Evolutionary conservation across 2,797 vertebrate genomes (phyloP).

Genomic region (Lepus townsendii): DNA sequence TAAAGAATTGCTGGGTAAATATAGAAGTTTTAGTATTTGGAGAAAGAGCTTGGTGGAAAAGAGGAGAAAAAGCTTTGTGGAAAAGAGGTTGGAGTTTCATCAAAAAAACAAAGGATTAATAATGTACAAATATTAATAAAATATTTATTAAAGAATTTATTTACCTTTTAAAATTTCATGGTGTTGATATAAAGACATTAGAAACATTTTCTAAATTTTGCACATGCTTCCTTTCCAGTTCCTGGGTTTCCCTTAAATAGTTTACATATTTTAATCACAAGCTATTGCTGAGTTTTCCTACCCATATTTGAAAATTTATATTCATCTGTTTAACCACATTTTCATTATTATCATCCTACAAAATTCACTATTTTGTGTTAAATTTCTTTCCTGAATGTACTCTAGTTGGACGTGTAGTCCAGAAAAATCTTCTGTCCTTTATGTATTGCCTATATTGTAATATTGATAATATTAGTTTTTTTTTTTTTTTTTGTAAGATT

Average conservation of each 20-base stretch:
- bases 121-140: no score
- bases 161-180: no score
- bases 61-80: no score
- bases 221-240: background rate
- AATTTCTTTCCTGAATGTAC: background rate
- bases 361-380: background rate
- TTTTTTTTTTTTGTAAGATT: no score
- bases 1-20: no score
- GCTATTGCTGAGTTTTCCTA: background rate
- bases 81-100: no score
- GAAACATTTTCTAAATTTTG: background rate
- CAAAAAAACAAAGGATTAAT: no score
- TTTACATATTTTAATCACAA: background rate
- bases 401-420: background rate
- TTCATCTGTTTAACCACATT: background rate
- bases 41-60: no score
- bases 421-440: background rate
- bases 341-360: background rate
- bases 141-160: no score
- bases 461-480: background rate
- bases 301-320: background rate
- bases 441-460: background rate
- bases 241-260: background rate
- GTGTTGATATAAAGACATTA: no score
- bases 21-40: no score